Conservation (phyloP, 2,113 vertebrate species). For the Chaetodon trifascialis region DNA sequence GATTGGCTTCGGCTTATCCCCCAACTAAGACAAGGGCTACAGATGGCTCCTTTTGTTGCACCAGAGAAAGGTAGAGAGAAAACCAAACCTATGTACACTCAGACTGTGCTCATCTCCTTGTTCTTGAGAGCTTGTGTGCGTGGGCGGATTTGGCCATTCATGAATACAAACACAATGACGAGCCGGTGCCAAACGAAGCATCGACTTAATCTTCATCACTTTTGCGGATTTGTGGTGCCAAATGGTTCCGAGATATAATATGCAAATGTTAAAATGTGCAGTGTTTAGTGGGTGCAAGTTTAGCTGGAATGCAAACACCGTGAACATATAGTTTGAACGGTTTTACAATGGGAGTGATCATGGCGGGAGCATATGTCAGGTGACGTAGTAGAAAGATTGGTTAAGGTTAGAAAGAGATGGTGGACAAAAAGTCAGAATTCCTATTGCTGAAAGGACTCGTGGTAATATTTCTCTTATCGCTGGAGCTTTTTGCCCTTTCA, state of each 20-base stretch:
- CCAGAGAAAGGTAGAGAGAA: slow-evolving; percentile 49
- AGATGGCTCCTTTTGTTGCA: slow-evolving; percentile 74
- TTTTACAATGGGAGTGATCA: not conserved
- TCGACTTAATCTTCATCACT: not conserved
- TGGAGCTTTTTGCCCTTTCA: not conserved
- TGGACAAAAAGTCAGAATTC: not conserved
- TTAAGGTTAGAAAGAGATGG: not conserved
- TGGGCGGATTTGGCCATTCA: slow-evolving; percentile 36
- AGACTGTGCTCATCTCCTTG: slow-evolving; percentile 20
- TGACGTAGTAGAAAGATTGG: no score
- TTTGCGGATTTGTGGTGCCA: not conserved
- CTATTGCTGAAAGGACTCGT: not conserved
- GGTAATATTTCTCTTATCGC: not conserved
- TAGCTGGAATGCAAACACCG: not conserved
- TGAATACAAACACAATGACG: slow-evolving; percentile 13
- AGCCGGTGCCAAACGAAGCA: not conserved
- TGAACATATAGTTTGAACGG: not conserved
- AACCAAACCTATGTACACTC: slow-evolving; percentile 20
- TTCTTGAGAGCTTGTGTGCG: slow-evolving; percentile 3
- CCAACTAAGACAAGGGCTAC: slow-evolving; percentile 71
- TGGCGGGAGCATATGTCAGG: no score
- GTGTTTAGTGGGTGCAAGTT: not conserved
- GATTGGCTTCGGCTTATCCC: slow-evolving; percentile 71
- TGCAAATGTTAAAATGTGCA: not conserved
- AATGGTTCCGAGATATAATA: not conserved